Evolutionary conservation across 2,113 vertebrate species (phyloP).

Genomic region (Brachirus orientalis): DNA sequence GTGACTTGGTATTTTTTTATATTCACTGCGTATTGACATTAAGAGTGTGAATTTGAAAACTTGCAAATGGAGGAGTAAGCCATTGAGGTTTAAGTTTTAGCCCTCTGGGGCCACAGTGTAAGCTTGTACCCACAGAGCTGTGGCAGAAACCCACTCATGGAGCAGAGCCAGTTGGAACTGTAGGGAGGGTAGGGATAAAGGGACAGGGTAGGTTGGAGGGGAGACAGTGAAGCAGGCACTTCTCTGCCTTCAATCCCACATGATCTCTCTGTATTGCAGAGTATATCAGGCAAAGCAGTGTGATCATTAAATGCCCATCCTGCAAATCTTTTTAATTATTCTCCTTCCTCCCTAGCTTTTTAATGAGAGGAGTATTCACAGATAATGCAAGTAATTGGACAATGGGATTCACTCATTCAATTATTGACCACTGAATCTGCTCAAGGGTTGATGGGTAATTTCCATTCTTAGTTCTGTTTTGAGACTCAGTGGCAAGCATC

Average conservation of each 20-base stretch:
- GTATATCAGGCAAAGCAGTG: slow-evolving; percentile 74
- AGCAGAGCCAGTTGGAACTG: slow-evolving; percentile 41
- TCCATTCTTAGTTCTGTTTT: slow-evolving; percentile 47
- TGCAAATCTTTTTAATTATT: slow-evolving; percentile 83
- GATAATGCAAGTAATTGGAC: slow-evolving; percentile 83
- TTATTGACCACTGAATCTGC: slow-evolving; percentile 80
- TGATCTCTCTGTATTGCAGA: slow-evolving; percentile 73
- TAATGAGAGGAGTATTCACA: slow-evolving; percentile 79
- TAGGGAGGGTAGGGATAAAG: slow-evolving; percentile 18
- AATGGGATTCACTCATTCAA: slow-evolving; percentile 81
- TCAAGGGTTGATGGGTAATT: slow-evolving; percentile 71
- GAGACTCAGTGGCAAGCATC: slow-evolving; percentile 33
- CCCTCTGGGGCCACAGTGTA: slow-evolving; percentile 18
- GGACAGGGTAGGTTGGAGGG: slow-evolving; percentile 15
- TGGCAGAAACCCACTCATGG: slow-evolving; percentile 35
- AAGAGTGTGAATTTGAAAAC: slow-evolving; percentile 29
- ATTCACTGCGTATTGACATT: slow-evolving; percentile 41
- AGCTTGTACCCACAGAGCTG: slow-evolving; percentile 26
- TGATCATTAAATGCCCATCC: slow-evolving; percentile 77
- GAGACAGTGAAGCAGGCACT: slow-evolving; percentile 2
- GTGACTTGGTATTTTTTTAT: slow-evolving; percentile 26
- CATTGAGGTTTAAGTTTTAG: slow-evolving; percentile 3
- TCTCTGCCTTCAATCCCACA: slow-evolving; percentile 62
- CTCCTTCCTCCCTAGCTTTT: slow-evolving; percentile 72
- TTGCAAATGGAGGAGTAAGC: slow-evolving; percentile 18